Evolutionary conservation across 2,113 vertebrate genomes (phyloP).

Genomic region (Istiophorus platypterus): DNA sequence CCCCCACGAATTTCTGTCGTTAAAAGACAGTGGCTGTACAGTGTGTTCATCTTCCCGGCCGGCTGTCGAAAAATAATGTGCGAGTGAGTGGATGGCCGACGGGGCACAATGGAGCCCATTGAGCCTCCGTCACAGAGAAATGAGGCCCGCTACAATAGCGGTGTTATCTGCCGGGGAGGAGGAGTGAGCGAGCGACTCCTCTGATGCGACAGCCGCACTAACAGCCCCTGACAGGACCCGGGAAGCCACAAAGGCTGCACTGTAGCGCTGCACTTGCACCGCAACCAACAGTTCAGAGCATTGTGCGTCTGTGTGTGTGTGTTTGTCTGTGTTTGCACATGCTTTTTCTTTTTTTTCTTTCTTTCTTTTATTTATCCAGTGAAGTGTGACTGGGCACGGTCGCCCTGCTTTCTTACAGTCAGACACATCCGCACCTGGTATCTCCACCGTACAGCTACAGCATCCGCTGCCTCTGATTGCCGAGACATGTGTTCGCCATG

Average conservation of each 20-base stretch:
- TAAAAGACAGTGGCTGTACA: constrained; percentile 26
- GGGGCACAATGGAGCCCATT: constrained; percentile 81
- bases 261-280: constrained; percentile 53
- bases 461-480: neutral
- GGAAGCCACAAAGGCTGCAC: constrained; percentile 80
- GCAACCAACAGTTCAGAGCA: constrained; percentile 48
- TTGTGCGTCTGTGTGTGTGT: neutral
- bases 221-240: constrained; percentile 81
- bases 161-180: constrained; percentile 63
- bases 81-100: constrained; percentile 70
- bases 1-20: constrained; percentile 14
- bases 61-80: constrained; percentile 69
- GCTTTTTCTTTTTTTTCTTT: no score
- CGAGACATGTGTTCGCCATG: neutral
- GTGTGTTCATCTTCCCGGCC: constrained; percentile 70
- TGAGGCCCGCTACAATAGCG: constrained; percentile 62
- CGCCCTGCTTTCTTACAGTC: constrained; percentile 19
- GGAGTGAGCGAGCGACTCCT: constrained; percentile 61
- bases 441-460: constrained; percentile 6
- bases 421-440: constrained; percentile 9
- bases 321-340: neutral
- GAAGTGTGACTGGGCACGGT: constrained; percentile 1
- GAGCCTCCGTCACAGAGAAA: constrained; percentile 76
- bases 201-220: constrained; percentile 82
- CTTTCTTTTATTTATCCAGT: constrained; percentile 25